Conservation (phyloP, 2,888 invertebrate genomes). For the Erebia ligea region DNA sequence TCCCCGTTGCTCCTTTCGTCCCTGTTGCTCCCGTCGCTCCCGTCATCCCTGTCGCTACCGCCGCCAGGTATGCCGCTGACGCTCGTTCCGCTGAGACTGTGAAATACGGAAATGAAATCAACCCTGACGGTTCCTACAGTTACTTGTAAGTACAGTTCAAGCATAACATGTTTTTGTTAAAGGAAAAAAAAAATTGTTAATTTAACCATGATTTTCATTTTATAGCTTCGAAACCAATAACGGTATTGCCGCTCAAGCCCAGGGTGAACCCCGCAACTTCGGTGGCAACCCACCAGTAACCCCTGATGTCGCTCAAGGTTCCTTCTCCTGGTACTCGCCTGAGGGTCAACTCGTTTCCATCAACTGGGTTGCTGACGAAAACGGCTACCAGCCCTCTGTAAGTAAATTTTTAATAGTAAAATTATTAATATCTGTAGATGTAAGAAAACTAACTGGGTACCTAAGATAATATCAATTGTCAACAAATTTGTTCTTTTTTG, state of each 20-base stretch:
- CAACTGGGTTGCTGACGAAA: slow-evolving; percentile 86
- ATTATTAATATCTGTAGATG: background rate
- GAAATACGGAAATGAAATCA: slow-evolving; percentile 65
- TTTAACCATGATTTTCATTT: slow-evolving; percentile 25
- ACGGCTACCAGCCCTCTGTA: slow-evolving; percentile 86
- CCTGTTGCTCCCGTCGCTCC: slow-evolving; percentile 29
- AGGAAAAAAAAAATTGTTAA: background rate
- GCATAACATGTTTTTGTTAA: background rate
- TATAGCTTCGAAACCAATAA: slow-evolving; percentile 84
- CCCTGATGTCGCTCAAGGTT: slow-evolving; percentile 75
- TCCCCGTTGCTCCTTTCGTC: background rate
- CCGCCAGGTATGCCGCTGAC: slow-evolving; percentile 43
- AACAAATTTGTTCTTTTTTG: no score
- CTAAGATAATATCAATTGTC: background rate
- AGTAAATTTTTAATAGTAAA: slow-evolving; percentile 32
- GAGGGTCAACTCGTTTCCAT: slow-evolving; percentile 85
- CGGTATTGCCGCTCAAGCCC: slow-evolving; percentile 84
- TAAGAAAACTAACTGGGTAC: background rate
- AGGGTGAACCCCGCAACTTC: slow-evolving; percentile 80
- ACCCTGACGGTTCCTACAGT: slow-evolving; percentile 74
- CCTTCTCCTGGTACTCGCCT: slow-evolving; percentile 82
- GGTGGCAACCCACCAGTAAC: slow-evolving; percentile 68
- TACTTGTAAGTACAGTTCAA: slow-evolving; percentile 65
- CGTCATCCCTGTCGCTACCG: slow-evolving; percentile 46
- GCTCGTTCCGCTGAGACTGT: slow-evolving; percentile 57